phyloP scores from a whole-genome alignment of 1,140 invertebrate species.

The Cephus cinctus region DNA sequence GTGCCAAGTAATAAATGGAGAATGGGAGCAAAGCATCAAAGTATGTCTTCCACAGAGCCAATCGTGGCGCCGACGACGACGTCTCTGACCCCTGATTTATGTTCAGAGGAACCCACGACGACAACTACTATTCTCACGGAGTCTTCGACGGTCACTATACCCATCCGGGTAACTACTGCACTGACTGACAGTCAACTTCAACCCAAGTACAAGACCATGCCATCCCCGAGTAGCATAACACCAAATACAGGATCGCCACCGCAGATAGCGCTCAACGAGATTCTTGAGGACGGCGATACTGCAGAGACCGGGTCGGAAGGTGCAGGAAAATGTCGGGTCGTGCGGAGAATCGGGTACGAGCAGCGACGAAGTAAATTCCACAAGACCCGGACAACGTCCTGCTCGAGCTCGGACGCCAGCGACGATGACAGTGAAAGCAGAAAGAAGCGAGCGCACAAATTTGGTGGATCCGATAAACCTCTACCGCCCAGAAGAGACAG shows the following conservation, averaged over 20 bases:
- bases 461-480: conserved; percentile 60
- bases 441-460: conserved; percentile 76
- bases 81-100: no score
- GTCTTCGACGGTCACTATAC: conserved; percentile 61
- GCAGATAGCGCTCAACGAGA: conserved; percentile 69
- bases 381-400: conserved; percentile 79
- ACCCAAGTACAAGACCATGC: conserved; percentile 62
- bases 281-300: conserved; percentile 67
- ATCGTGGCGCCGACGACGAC: no score
- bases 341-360: conserved; percentile 56
- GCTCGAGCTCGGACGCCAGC: conserved; percentile 86
- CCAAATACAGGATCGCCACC: conserved; percentile 36
- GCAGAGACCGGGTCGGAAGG: conserved; percentile 19
- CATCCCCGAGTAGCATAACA: conserved; percentile 49
- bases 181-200: conserved; percentile 38
- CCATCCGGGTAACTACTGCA: conserved; percentile 46
- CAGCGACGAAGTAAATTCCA: conserved; percentile 71
- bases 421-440: conserved; percentile 85
- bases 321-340: conserved; percentile 35
- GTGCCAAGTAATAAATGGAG: conserved; percentile 35
- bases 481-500: conserved; percentile 66
- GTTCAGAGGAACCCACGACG: conserved; percentile 10
- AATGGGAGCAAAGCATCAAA: conserved; percentile 33
- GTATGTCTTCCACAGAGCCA: neutral
- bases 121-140: conserved; percentile 58